phyloP scores from a whole-genome alignment of 2,888 invertebrate genomes.

The Augochlorella aurata region DNA sequence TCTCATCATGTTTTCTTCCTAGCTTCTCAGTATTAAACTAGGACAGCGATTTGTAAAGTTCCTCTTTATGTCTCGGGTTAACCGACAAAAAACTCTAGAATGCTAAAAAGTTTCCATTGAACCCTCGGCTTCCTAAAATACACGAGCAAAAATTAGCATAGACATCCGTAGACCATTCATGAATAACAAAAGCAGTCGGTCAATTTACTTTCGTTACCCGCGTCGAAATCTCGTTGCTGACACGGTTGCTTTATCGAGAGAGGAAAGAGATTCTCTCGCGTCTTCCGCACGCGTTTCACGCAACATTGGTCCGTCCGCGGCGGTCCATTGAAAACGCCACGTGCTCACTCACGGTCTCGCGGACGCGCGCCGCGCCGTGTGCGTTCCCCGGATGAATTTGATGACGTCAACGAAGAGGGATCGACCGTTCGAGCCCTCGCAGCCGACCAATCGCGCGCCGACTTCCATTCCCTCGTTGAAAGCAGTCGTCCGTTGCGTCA shows the following conservation, averaged over 20 bases:
- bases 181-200: neutral
- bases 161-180: neutral
- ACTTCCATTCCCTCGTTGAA: constrained; percentile 60
- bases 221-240: neutral
- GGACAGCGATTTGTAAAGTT: too few species aligned
- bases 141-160: neutral
- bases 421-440: constrained; percentile 77
- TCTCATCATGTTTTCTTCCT: too few species aligned
- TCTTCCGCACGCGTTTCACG: neutral
- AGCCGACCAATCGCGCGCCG: constrained; percentile 67
- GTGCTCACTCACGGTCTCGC: neutral
- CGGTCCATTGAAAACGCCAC: constrained; percentile 27
- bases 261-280: neutral
- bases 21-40: too few species aligned
- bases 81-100: neutral
- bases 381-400: constrained; percentile 27
- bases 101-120: neutral
- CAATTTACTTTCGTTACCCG: neutral
- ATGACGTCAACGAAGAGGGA: constrained; percentile 69
- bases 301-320: neutral
- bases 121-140: neutral
- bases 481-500: constrained; percentile 58
- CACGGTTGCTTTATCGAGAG: neutral
- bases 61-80: neutral
- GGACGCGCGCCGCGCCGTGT: too few species aligned